Conservation (phyloP, 2,113 vertebrate genomes). For the Alexandromys fortis region DNA sequence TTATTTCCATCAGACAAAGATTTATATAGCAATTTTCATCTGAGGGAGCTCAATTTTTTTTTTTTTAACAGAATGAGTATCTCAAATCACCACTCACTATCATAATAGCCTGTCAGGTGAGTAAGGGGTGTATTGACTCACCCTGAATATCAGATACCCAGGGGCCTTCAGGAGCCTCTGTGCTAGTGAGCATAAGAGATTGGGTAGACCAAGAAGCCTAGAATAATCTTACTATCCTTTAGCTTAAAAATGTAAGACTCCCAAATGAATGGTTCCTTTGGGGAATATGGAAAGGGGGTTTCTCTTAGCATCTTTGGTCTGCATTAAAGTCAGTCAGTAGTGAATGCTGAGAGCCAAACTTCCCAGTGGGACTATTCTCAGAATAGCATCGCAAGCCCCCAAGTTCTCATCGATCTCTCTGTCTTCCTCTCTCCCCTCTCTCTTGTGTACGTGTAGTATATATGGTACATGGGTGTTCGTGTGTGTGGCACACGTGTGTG, state of each 20-base stretch:
- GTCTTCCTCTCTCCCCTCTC: neutral
- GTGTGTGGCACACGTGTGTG: neutral
- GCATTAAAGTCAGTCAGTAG: neutral
- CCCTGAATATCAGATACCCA: neutral
- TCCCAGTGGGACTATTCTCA: neutral
- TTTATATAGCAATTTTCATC: slow-evolving; percentile 67
- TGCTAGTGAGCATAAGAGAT: neutral
- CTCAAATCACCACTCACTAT: slow-evolving; percentile 45
- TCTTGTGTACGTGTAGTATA: neutral
- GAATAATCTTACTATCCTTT: neutral
- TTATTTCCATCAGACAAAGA: slow-evolving; percentile 47
- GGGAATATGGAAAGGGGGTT: neutral
- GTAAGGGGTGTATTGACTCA: neutral
- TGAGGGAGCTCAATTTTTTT: slow-evolving; percentile 42
- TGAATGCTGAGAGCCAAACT: neutral
- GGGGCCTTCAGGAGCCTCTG: neutral
- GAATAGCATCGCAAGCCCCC: neutral
- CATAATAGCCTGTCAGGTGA: neutral
- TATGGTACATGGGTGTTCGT: neutral
- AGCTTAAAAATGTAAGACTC: neutral
- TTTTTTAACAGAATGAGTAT: slow-evolving; percentile 36
- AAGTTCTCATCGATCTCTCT: too few species aligned
- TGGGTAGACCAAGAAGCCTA: neutral
- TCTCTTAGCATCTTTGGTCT: slow-evolving; percentile 8
- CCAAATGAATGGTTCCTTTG: neutral